phyloP scores from a whole-genome alignment of 2,888 invertebrate species.

The Germaria angustata region DNA sequence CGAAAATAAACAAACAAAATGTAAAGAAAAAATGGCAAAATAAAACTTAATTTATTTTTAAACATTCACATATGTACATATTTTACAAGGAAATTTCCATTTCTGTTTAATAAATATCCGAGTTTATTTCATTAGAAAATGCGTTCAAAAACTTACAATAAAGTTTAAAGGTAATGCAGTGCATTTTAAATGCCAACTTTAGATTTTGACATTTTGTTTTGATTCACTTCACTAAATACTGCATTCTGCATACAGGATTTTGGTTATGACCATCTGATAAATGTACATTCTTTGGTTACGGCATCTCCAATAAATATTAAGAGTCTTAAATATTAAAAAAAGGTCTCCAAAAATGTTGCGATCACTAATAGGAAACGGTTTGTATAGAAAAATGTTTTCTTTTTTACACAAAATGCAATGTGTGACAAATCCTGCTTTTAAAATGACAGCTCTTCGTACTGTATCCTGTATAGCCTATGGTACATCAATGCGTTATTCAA shows the following conservation, averaged over 20 bases:
- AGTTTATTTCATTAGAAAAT: no score
- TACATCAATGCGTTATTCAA: neutral
- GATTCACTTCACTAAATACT: conserved; percentile 28
- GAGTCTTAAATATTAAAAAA: conserved; percentile 1
- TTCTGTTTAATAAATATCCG: no score
- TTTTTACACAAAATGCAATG: no score
- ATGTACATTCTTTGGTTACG: no score
- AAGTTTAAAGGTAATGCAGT: neutral
- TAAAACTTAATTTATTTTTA: no score
- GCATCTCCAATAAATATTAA: no score
- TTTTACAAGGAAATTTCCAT: no score
- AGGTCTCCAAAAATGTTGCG: conserved; percentile 71
- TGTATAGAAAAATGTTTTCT: conserved; percentile 15
- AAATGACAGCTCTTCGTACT: conserved; percentile 70
- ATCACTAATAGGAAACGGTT: conserved; percentile 73
- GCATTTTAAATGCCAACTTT: conserved; percentile 24
- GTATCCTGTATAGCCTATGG: conserved; percentile 45
- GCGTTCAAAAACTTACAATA: neutral
- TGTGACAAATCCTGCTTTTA: neutral
- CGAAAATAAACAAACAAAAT: neutral
- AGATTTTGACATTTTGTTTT: conserved; percentile 62
- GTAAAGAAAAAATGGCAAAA: neutral
- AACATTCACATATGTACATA: no score
- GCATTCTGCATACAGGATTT: no score
- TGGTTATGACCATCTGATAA: conserved; percentile 70